phyloP scores from a whole-genome alignment of 1,140 invertebrate genomes.

The Marisa cornuarietis region DNA sequence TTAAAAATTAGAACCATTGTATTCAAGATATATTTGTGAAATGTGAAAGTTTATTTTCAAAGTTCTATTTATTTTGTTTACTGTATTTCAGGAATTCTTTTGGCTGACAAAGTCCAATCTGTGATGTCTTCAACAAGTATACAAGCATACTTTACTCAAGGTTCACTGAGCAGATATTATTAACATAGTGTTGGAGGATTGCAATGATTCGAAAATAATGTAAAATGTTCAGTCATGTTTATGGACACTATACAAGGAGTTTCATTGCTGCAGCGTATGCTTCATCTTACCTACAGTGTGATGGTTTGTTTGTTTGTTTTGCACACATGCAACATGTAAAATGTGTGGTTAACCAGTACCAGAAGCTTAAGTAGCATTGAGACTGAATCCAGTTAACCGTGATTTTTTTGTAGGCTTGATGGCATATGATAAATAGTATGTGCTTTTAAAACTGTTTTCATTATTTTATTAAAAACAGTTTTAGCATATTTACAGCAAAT shows the following conservation, averaged over 20 bases:
- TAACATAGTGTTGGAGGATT: no score
- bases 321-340: no score
- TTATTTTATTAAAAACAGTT: no score
- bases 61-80: not conserved
- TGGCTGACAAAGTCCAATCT: constrained; percentile 82
- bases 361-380: no score
- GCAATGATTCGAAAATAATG: no score
- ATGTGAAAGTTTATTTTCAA: not conserved
- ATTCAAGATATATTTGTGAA: no score
- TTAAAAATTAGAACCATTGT: no score
- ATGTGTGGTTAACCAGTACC: no score
- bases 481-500: no score
- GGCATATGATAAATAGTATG: not conserved
- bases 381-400: not conserved
- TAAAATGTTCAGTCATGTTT: not conserved
- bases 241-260: not conserved
- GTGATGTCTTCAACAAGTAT: constrained; percentile 16
- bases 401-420: not conserved
- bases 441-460: not conserved
- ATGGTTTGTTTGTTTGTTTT: no score
- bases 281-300: no score
- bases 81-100: constrained; percentile 71
- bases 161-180: no score
- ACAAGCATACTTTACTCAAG: not conserved
- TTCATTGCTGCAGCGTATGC: not conserved